Evolutionary conservation across 2,113 vertebrate genomes (phyloP).

Genomic region (Apaloderma vittatum): DNA sequence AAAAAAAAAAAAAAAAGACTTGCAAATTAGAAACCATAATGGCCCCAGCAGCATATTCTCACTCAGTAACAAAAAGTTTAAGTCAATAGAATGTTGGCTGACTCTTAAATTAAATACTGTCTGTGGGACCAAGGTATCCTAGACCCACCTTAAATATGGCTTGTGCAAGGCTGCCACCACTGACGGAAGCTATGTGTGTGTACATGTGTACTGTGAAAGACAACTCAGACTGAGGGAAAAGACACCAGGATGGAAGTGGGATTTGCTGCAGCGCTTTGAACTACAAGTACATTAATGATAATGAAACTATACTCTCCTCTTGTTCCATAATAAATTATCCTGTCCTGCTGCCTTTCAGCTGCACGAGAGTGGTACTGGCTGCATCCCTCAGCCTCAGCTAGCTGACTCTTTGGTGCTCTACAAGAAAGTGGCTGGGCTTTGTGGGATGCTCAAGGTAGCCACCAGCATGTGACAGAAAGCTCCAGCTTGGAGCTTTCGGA

Average conservation of each 20-base stretch:
- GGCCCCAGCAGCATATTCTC: neutral
- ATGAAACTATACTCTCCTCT: neutral
- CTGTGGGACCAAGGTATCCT: neutral
- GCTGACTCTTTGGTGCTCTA: neutral
- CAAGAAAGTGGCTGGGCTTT: neutral
- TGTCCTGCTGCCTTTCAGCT: neutral
- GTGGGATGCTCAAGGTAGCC: neutral
- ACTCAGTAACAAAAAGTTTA: neutral
- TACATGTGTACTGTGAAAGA: neutral
- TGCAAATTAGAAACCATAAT: neutral
- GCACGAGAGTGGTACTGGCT: fast-evolving
- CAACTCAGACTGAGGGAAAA: neutral
- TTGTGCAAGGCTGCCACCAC: neutral
- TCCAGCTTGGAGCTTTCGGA: neutral
- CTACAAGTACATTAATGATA: neutral
- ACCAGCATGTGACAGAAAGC: neutral
- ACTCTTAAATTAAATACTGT: neutral
- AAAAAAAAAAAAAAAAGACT: neutral
- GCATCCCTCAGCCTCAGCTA: neutral
- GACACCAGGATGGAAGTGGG: neutral
- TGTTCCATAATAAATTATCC: neutral
- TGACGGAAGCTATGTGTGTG: neutral
- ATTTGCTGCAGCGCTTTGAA: neutral
- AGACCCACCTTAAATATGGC: neutral
- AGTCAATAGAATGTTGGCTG: neutral